These are phyloP conservation scores for Macroglossus sobrinus DNA, from an alignment of 2,113 vertebrate species.

Conservation along the genomic window DNA sequence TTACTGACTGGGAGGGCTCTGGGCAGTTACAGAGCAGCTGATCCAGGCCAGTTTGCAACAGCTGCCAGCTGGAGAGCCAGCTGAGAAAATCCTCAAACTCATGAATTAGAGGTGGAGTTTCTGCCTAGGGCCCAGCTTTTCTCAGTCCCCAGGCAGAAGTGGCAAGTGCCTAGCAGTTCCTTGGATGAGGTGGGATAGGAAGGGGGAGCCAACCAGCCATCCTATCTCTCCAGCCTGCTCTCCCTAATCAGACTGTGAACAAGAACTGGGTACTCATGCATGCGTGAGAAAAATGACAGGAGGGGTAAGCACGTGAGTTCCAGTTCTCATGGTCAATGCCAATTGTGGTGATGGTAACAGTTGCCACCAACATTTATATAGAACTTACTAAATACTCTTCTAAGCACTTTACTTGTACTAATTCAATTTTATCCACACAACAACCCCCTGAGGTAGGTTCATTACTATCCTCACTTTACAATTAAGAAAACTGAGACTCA, in stretches of 20 bases:
- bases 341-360: not conserved
- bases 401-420: not conserved
- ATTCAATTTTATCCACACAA: not conserved
- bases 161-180: fast-evolving
- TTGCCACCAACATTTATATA: not conserved
- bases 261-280: not conserved
- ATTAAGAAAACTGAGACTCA: not conserved
- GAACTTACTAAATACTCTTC: not conserved
- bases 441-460: not conserved
- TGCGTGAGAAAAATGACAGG: not conserved
- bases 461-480: not conserved
- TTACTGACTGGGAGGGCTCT: not conserved
- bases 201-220: not conserved
- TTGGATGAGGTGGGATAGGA: not conserved
- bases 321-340: not conserved
- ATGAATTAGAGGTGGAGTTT: not conserved
- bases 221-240: not conserved
- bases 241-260: not conserved
- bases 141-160: not conserved
- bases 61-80: not conserved
- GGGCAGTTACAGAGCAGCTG: not conserved
- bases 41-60: not conserved
- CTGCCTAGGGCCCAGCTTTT: not conserved
- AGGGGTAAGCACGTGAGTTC: not conserved
- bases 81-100: not conserved